phyloP scores from a whole-genome alignment of 1,140 invertebrate species.

The Trichonephila clavipes region DNA sequence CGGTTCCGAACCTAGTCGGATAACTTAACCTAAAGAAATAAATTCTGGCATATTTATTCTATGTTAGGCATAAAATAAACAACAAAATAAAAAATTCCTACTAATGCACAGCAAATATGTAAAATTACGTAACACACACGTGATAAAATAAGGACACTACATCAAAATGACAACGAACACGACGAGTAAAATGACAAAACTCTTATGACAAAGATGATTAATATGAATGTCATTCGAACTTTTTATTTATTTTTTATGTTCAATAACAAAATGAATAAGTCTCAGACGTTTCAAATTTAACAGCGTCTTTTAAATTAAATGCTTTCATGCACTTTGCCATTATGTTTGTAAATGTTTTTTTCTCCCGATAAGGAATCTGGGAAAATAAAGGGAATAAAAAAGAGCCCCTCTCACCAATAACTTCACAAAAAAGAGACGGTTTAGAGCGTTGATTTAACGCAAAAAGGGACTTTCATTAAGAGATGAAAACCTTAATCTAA shows the following conservation, averaged over 20 bases:
- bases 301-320: background rate
- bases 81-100: no score
- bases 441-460: background rate
- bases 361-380: background rate
- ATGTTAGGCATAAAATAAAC: no score
- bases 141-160: no score
- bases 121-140: no score
- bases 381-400: background rate
- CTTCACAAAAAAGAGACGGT: background rate
- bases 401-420: background rate
- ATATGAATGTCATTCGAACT: no score
- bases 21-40: no score
- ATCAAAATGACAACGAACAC: background rate
- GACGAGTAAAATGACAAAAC: no score
- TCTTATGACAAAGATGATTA: no score
- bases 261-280: background rate
- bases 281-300: background rate
- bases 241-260: background rate
- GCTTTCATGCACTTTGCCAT: background rate
- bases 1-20: no score
- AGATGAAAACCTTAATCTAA: constrained; percentile 76
- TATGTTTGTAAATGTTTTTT: background rate
- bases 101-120: no score
- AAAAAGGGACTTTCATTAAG: constrained; percentile 62
- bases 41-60: no score